Evolutionary conservation across 2,888 invertebrate genomes (phyloP), one percentile per base, ranked within the genome.

Genomic region (Apamea epomidion): DNA sequence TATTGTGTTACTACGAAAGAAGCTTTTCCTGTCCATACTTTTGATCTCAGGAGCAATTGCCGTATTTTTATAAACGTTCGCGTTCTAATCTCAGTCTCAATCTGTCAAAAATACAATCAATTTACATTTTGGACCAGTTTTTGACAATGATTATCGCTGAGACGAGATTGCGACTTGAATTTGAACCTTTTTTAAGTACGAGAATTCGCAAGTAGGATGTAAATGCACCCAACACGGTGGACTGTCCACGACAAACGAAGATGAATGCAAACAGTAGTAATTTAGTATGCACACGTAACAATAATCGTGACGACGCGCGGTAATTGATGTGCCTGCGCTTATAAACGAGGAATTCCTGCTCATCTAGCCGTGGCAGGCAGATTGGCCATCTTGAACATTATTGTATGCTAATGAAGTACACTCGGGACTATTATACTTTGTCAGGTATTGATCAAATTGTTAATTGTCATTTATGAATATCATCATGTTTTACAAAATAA

Each of bases 311-410:
- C 81, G 32, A 68, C 45, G 54, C 42, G 69, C 16, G 75, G 75
- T 88, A 87, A 88, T 88, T 81, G 83, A 86, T 87, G 84, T 70
- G 77, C 76, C 76, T 83, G 85, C 83, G 82, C 74, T 82, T 73
- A 82, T 76, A 88, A 93, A 91, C 89, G 90, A 92, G 92, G 90
- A 93, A 92, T 92, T 93, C 93, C 92, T 93, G 89, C 86, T 93
- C 92, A 91, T 69, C 70, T 80, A 82, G 72, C 74, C 82, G 82
- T 87, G 79, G 70, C 83, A 84, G 82, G 80, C 78, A 82, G 85
- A 86, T 87, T 87, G 84, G 60, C 69, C 84, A 67, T 78, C 80
- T 76, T 37, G 64, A 64, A 80, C 79, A 84, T 89, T 74, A 90
- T 89, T 90, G 90, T 89, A 87, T 91, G 91, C 72, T 81, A 91